These are phyloP conservation scores for Gobionotothen gibberifrons DNA, from an alignment of 2,797 vertebrate species.

Conservation along the genomic window DNA sequence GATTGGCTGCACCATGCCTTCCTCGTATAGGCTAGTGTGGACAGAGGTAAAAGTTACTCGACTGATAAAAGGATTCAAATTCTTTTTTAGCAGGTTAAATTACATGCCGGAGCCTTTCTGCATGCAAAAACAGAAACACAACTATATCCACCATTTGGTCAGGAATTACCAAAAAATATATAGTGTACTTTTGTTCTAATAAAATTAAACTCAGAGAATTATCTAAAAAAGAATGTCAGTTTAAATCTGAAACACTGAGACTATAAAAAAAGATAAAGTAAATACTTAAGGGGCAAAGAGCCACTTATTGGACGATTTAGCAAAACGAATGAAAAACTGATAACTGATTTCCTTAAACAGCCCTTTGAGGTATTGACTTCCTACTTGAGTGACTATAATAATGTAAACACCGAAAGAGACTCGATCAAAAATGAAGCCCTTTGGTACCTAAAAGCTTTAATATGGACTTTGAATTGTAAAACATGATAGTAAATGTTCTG, in stretches of 20 bases:
- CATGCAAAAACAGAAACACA: background rate
- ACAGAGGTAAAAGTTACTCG: conserved; percentile 45
- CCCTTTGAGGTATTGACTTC: background rate
- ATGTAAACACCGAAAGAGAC: background rate
- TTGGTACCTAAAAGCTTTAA: too few relatives aligned
- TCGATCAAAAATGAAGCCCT: background rate
- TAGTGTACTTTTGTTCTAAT: background rate
- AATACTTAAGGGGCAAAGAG: background rate
- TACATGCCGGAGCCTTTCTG: background rate
- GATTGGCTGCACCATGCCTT: conserved; percentile 77
- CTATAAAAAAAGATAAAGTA: background rate
- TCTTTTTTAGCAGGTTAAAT: background rate
- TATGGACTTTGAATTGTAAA: background rate
- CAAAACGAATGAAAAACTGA: background rate
- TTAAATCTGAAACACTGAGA: background rate
- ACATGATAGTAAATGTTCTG: background rate
- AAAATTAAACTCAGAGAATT: background rate
- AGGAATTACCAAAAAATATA: background rate
- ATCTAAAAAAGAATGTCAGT: background rate
- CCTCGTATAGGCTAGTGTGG: conserved; percentile 61
- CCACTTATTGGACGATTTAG: background rate
- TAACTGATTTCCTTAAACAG: background rate
- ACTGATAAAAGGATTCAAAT: conserved; percentile 4
- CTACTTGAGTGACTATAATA: background rate
- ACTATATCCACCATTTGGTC: background rate